Base-by-base conservation (phyloP, 2,888 invertebrate genomes). In the Lithophane semibrunnea region DNA sequence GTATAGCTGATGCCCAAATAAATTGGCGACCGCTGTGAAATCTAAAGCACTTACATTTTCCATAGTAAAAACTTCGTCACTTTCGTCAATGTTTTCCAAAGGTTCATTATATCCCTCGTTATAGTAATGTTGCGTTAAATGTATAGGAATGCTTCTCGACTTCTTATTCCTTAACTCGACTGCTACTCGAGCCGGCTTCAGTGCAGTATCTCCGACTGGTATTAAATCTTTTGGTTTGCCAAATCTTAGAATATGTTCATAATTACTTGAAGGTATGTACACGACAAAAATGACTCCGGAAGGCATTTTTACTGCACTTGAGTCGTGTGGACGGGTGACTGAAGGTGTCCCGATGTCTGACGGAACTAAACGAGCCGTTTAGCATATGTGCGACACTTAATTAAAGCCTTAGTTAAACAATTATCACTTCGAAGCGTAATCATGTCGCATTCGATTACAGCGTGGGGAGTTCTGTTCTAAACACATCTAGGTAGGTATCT, bases 261-360 rank as follows among this genome's bases (percentile, higher is more conserved):
- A 97, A 91, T 97, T 97, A 75, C 97, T 97, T 79, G 98, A 97
- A 13, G 98, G 98, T 87, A 98, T 97, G 89, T 97, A 97, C 79
- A 98, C 97, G 76, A 98, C 92, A 90, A 98, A 98, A 80, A 98
- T 97, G 10, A 98, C 98, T 84, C 98, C 98, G 7, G 94, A 91
- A 73, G 97, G 97, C 97, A 97, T 97, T 42, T 70, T 81, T 65
- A 63, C 70, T 68, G 73, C 68, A 49, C 54, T 82, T 21, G n/a
- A 60, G 21, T 58, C 18, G 12, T 67, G 67, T 18, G 49, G 71
- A 72, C 67, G 21, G 65, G 3, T 68, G 60, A 80, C 69, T 85
- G 73, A 79, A 71, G 83, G 47, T 77, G 66, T 71, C 16, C 37
- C 29, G 61, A 71, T 24, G 70, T 76, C 52, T 77, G 44, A 75